These are phyloP conservation scores for Discoglossus pictus DNA, from an alignment of 2,797 vertebrate genomes.

Conservation along the genomic window DNA sequence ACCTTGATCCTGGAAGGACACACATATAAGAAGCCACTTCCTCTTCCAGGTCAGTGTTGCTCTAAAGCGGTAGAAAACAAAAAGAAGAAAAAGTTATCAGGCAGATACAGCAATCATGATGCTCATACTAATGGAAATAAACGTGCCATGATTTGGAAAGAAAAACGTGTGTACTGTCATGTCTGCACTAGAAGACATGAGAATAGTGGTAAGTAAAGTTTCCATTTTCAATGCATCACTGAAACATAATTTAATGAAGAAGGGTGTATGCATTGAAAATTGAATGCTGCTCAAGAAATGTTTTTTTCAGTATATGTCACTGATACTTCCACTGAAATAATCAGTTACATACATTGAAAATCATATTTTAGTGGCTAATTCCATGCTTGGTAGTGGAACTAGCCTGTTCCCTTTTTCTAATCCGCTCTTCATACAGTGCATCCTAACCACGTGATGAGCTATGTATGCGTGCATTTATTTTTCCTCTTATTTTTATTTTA, in stretches of 20 bases:
- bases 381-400: neutral
- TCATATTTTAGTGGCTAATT: neutral
- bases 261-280: constrained; percentile 42
- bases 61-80: constrained; percentile 41
- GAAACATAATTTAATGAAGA: neutral
- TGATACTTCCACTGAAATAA: neutral
- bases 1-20: constrained; percentile 29
- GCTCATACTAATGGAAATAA: constrained; percentile 34
- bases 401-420: too few relatives aligned
- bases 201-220: constrained; percentile 33
- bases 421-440: too few relatives aligned
- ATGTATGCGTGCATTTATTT: too few relatives aligned
- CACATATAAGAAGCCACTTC: constrained; percentile 38
- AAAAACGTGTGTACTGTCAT: constrained; percentile 23
- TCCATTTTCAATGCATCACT: constrained; percentile 48
- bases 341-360: neutral
- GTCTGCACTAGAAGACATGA: neutral
- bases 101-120: constrained; percentile 22
- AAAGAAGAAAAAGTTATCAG: constrained; percentile 45
- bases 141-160: constrained; percentile 22
- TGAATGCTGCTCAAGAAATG: constrained; percentile 18
- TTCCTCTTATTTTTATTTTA: too few relatives aligned
- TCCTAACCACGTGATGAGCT: too few relatives aligned
- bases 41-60: constrained; percentile 50
- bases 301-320: neutral